These are phyloP conservation scores for Spinus pinus DNA, from an alignment of 2,797 vertebrate species.

Conservation along the genomic window DNA sequence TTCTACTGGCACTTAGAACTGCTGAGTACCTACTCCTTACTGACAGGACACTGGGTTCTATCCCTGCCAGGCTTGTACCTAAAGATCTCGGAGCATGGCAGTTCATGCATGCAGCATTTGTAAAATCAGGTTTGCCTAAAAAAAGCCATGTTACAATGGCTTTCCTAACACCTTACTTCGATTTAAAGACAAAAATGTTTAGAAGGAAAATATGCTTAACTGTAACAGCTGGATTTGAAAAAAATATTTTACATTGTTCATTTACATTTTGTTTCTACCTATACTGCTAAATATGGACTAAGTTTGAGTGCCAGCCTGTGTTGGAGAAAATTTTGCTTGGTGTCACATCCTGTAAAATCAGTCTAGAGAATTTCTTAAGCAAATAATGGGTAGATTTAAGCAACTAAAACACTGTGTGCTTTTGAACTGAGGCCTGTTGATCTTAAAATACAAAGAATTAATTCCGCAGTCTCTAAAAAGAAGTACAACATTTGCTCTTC, in stretches of 20 bases:
- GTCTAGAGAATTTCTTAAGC: not conserved
- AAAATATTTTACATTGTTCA: too few species aligned
- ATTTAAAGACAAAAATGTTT: not conserved
- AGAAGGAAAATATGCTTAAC: not conserved
- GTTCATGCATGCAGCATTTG: not conserved
- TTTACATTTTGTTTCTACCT: not conserved
- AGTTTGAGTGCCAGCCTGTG: not conserved
- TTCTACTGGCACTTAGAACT: not conserved
- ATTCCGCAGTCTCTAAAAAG: not conserved
- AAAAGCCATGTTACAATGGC: not conserved
- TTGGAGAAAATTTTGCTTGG: not conserved
- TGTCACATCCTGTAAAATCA: not conserved
- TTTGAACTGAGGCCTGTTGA: not conserved
- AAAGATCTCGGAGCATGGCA: not conserved
- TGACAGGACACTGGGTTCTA: not conserved
- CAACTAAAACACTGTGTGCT: not conserved
- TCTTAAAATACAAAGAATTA: not conserved
- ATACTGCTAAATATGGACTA: accelerated
- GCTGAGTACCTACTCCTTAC: not conserved
- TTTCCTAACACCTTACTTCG: not conserved
- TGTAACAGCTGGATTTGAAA: not conserved
- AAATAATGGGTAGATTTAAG: not conserved
- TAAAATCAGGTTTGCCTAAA: not conserved
- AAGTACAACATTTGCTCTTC: constrained; percentile 18
- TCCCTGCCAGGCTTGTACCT: not conserved